phyloP scores from a whole-genome alignment of 2,797 vertebrate genomes.

The Sebastes hubbsi region DNA sequence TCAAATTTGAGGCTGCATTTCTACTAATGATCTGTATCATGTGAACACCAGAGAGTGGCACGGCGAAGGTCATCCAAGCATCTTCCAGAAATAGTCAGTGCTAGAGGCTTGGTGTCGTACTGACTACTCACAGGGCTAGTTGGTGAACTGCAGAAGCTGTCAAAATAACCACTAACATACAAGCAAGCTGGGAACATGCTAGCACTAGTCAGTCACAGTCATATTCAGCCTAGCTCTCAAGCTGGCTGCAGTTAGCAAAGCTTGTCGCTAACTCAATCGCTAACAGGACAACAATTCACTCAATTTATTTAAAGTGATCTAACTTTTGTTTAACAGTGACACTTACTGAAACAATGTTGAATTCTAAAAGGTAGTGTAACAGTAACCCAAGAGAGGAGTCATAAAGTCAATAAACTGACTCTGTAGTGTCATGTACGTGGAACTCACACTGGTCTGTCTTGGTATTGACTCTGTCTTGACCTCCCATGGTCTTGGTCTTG shows the following conservation, averaged over 20 bases:
- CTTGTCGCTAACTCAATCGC: neutral
- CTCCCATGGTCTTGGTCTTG: no score
- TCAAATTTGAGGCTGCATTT: neutral
- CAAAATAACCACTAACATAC: neutral
- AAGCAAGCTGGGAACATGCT: neutral
- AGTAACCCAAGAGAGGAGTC: neutral
- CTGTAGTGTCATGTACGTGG: neutral
- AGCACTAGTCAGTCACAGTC: no score
- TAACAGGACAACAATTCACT: neutral
- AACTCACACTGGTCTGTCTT: no score
- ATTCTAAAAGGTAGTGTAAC: neutral
- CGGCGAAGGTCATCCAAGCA: accelerated
- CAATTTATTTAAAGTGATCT: neutral
- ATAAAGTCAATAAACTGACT: neutral
- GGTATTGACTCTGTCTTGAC: no score
- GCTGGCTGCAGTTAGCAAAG: neutral
- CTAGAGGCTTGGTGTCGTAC: neutral
- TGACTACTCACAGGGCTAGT: neutral
- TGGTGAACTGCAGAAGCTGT: neutral
- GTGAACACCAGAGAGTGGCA: neutral
- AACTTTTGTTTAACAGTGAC: neutral
- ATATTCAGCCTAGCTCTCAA: neutral
- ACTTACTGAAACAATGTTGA: neutral
- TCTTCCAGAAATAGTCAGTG: neutral
- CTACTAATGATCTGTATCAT: neutral